Base-by-base conservation (phyloP, 2,888 invertebrate species). In the Mythimna pallens region DNA sequence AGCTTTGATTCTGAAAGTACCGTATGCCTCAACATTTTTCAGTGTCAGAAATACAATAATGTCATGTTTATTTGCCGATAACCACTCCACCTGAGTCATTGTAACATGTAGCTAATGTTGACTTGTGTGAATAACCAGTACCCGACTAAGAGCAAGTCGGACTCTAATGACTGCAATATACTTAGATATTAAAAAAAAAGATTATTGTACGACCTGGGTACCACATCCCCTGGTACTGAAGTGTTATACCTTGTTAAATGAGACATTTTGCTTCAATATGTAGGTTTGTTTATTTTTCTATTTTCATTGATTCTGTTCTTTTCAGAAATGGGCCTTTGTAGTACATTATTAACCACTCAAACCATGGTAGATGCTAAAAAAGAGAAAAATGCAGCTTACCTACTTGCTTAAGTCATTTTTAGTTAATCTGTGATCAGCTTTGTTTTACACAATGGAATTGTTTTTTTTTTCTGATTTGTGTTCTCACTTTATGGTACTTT, bases 351-450 rank as follows among this genome's bases (percentile, higher is more conserved):
- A 9, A 57, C 30, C 30, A 30, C 30, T 30, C 2, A 30, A 30
- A 30, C 30, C 30, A 57, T 20, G 1, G 52, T 83, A 79, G 70
- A 66, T 47, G 22, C 64, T 78, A 65, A 65, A 57, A 65, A 57
- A 43, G 70, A 57, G 55, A 74, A 78, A 85, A 86, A 87, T 88
- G 89, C 89, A 90, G 90, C 89, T 92, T 92, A 89, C 86, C 84
- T 90, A 91, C 89, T 90, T 88, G 88, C 69, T 83, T 76, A 78
- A 91, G 89, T 90, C 85, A 91, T 89, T 87, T 91, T 90, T 92
- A 91, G 91, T 93, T 93, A 83, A 90, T 92, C 94, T 95, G 95
- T 95, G 95, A 95, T 95, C 91, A 88, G 87, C 90, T 92, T 91
- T 80, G 65, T 89, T 92, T 91, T 93, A 91, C 92, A 92, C 88